Base-by-base conservation (phyloP, 2,113 vertebrate species). In the Cacatua alba region DNA sequence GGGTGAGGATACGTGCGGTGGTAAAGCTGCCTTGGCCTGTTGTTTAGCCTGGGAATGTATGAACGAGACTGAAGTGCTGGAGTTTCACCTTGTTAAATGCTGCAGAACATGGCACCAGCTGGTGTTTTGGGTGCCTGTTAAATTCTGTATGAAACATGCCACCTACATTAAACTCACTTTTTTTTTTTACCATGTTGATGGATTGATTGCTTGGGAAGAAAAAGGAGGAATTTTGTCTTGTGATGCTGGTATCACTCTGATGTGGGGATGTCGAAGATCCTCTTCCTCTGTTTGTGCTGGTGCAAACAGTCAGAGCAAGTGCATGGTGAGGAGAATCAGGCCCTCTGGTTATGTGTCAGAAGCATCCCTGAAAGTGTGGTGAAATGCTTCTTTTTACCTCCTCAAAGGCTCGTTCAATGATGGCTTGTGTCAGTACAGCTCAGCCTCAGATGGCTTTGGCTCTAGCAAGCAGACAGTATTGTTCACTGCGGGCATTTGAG, bases 91-190 rank as follows among this genome's bases (percentile, higher is more conserved):
- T 69, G 95, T 86, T 96, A 94, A 94, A 18, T 53, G 57, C 44
- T 23, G 68, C 87, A 44, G 76, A 82, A 86, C 80, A 28, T 65
- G 88, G 20, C 55, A 88, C 83, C 91, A 91, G 94, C 93, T 89
- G 55, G 86, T 77, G 95, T 95, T 93, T 92, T 48, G 82, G 96
- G 96, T 97, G 97, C 97, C 96, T 97, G 96, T 71, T 46, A 29
- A 74, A 70, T 72, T 93, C 96, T 90, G 87, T 51, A 92, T 59
- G 95, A 96, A 94, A 94, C 49, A 74, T 95, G 86, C 96, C 96
- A 95, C 97, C 96, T 97, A 97, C 97, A 97, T 97, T 94, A 92
- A 97, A 97, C 94, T 87, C 86, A 82, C 57, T 59, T 59, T 59
- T 95, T 96, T 96, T 95, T 97, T 97, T 93, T 96, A 95, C 92